Evolutionary conservation across 1,140 invertebrate species (phyloP), one percentile per base, ranked within the genome.

Genomic region (Thaumatotibia leucotreta): DNA sequence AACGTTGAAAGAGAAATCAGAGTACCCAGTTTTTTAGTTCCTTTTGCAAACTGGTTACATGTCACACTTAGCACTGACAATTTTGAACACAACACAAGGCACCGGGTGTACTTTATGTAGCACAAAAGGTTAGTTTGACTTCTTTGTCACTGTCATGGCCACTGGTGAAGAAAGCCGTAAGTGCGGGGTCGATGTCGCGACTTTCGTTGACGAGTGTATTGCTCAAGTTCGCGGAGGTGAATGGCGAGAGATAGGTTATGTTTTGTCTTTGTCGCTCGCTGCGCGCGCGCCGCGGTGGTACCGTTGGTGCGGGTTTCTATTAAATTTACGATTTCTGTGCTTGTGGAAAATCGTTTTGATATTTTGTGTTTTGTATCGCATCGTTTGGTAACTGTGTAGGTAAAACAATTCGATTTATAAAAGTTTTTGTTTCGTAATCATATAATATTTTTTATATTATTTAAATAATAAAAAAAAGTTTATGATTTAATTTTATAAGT

Each of bases 131-230:
- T 20, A 20, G 20, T 27, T 39, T 3, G 9, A 68, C 70, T 68
- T 67, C 66, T 66, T 67, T 58, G 66, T 68, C 75, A 77, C 73
- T 77, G 75, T 69, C 75, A 75, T 62, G 73, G 75, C 29, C 75
- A 63, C 39, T 22, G n/a, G 8, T 9, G 1, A 58, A 29, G 52
- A 58, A 27, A 58, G 52, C 11, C 50, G 50, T 52, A 27, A 24
- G 22, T 24, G 23, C 52, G 10, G n/a, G 22, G 50, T 24, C 50
- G 22, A 6, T 23, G 2, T 24, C 24, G 52, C 11, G 52, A 58
- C 52, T 61, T 61, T 27, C 32, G 14, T 20, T 39, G 5, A 58
- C 31, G 24, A 29, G 50, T 22, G 52, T 50, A 22, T 66, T 24
- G 8, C 32, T 5, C 22, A 33, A 39, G 24, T 17, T 61, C 54